Conservation (phyloP, 2,797 vertebrate genomes). For the Semaprochilodus insignis region DNA sequence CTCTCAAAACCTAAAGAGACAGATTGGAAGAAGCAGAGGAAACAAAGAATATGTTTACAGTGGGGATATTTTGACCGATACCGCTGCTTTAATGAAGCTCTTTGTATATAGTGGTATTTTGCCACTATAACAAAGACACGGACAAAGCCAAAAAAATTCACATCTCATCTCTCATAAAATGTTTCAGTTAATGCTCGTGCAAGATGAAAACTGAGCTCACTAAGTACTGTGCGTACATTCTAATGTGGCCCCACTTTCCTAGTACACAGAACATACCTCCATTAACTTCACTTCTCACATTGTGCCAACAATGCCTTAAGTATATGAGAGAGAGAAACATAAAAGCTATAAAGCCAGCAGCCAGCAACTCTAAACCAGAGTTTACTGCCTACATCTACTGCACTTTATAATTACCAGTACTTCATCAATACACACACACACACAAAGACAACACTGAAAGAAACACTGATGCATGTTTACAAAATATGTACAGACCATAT, state of each 20-base stretch:
- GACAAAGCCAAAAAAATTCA: background rate
- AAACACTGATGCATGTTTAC: constrained; percentile 38
- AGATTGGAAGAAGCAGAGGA: background rate
- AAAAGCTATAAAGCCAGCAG: constrained; percentile 12
- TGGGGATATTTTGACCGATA: no score
- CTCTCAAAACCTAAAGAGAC: constrained; percentile 87
- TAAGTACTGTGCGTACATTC: background rate
- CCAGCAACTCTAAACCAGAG: constrained; percentile 11
- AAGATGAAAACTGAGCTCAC: background rate
- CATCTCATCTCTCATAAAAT: background rate
- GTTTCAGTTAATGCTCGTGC: background rate
- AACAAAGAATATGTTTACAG: background rate
- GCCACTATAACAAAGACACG: background rate
- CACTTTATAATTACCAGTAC: constrained; percentile 39
- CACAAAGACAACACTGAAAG: constrained; percentile 54
- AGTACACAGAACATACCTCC: background rate
- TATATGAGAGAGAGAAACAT: constrained; percentile 11
- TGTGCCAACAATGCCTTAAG: background rate
- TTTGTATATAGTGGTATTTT: background rate
- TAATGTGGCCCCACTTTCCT: background rate
- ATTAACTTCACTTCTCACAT: background rate
- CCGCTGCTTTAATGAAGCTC: no score
- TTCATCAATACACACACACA: constrained; percentile 3
- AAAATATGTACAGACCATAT: background rate
- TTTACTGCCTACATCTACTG: constrained; percentile 28